Percentiles rank a stretch among this genome's conserved stretches.
Conservation (phyloP, 2,797 vertebrate species). For the Smutsia gigantea region DNA sequence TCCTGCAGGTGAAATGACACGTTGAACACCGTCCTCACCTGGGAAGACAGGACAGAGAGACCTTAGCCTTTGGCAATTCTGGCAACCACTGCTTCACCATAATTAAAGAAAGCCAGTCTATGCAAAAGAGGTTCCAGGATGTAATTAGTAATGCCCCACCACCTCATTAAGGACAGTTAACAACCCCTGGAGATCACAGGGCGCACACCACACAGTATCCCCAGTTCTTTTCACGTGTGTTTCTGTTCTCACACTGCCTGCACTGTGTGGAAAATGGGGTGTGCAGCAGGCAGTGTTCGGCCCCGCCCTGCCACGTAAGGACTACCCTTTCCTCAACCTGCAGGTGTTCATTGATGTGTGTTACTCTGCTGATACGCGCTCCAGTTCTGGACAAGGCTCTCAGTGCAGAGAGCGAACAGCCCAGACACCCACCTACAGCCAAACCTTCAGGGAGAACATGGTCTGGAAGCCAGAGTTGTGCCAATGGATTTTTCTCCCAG, state of each 20-base stretch:
- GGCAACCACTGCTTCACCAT: neutral
- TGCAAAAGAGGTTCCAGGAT: neutral
- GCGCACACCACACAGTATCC: fast-evolving
- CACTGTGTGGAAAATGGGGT: fast-evolving
- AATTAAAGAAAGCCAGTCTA: neutral
- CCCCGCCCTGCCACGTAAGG: no score
- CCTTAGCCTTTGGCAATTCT: neutral
- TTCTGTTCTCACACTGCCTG: fast-evolving
- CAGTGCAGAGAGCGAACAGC: no score
- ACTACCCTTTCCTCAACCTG: no score
- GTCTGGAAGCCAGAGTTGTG: neutral
- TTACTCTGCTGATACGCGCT: fast-evolving
- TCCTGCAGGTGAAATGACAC: neutral
- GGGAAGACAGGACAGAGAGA: neutral
- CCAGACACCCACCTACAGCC: no score
- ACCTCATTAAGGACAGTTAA: neutral
- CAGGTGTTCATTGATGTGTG: fast-evolving
- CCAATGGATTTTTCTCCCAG: neutral
- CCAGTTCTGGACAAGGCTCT: fast-evolving
- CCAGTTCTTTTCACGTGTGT: neutral
- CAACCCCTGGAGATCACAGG: neutral
- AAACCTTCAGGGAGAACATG: fast-evolving
- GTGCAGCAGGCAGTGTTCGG: no score
- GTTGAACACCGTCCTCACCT: fast-evolving
- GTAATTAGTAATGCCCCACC: neutral